A percentile compares a stretch with the other conserved stretches of the same genome.
phyloP scores from a whole-genome alignment of 2,113 vertebrate species.

The Nothocercus nigrocapillus region DNA sequence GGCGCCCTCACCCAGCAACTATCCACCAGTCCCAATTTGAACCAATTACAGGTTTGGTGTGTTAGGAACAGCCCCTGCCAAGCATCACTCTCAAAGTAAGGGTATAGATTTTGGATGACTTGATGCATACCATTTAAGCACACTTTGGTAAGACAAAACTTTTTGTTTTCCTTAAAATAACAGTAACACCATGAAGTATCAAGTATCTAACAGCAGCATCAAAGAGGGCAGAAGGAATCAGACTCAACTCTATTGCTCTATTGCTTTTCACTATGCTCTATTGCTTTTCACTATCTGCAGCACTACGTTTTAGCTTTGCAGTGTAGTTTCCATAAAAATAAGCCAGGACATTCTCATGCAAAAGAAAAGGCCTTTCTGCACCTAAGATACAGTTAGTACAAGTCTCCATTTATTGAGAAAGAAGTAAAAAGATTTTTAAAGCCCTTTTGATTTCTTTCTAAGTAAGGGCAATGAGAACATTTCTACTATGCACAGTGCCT shows the following conservation, averaged over 20 bases:
- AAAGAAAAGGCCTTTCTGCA: not conserved
- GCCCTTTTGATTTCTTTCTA: not conserved
- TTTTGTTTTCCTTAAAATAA: not conserved
- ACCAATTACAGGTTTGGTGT: not conserved
- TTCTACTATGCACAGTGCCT: not conserved
- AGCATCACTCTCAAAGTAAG: fast-evolving
- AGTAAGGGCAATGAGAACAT: not conserved
- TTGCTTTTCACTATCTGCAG: not conserved
- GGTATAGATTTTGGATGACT: fast-evolving
- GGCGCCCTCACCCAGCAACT: not conserved
- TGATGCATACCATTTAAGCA: not conserved
- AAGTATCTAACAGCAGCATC: not conserved
- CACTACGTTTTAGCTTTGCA: not conserved
- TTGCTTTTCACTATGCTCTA: not conserved
- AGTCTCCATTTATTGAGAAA: not conserved
- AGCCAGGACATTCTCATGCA: not conserved
- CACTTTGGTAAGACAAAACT: not conserved
- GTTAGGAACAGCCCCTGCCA: not conserved
- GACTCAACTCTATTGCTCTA: not conserved
- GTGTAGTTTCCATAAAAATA: not conserved
- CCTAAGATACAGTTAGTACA: not conserved
- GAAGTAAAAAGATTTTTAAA: not conserved
- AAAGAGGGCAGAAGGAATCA: not conserved
- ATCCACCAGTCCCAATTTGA: fast-evolving
- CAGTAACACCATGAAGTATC: not conserved